Conservation (phyloP, 2,888 invertebrate species). For the Phasia obesa region DNA sequence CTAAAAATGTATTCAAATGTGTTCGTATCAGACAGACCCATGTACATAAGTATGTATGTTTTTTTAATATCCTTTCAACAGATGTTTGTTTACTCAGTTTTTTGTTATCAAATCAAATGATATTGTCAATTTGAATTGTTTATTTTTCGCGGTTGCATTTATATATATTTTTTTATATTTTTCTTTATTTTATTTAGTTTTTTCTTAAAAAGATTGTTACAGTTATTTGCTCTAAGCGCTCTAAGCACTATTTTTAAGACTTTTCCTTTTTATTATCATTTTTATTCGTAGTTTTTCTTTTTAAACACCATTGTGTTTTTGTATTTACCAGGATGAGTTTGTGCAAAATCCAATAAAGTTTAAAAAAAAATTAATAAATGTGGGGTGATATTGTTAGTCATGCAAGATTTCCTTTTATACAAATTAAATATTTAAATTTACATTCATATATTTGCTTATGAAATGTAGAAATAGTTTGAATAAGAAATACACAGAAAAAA, state of each 20-base stretch:
- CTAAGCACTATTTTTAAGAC: slow-evolving; percentile 12
- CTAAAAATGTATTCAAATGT: too few relatives aligned
- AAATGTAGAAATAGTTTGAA: too few relatives aligned
- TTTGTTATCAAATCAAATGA: slow-evolving; percentile 3
- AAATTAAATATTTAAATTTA: neutral
- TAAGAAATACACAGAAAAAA: too few relatives aligned
- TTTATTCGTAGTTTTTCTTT: neutral
- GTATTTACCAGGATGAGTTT: neutral
- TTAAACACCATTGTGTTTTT: neutral
- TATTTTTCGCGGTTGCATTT: slow-evolving; percentile 38
- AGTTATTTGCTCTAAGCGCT: slow-evolving; percentile 13
- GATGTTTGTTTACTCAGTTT: neutral
- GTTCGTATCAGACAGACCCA: too few relatives aligned
- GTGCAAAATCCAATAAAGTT: neutral
- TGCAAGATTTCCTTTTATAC: neutral
- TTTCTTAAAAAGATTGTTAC: slow-evolving; percentile 15
- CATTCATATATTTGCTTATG: slow-evolving; percentile 4
- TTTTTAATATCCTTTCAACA: neutral
- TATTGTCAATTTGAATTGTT: slow-evolving; percentile 14
- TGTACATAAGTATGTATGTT: too few relatives aligned
- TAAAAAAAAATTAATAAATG: neutral
- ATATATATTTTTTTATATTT: slow-evolving; percentile 5
- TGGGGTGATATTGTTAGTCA: neutral
- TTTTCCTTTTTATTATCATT: slow-evolving; percentile 24
- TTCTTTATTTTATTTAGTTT: neutral